These are phyloP conservation scores for Cephus runcator DNA, from an alignment of 2,888 invertebrate genomes.

Conservation along the genomic window DNA sequence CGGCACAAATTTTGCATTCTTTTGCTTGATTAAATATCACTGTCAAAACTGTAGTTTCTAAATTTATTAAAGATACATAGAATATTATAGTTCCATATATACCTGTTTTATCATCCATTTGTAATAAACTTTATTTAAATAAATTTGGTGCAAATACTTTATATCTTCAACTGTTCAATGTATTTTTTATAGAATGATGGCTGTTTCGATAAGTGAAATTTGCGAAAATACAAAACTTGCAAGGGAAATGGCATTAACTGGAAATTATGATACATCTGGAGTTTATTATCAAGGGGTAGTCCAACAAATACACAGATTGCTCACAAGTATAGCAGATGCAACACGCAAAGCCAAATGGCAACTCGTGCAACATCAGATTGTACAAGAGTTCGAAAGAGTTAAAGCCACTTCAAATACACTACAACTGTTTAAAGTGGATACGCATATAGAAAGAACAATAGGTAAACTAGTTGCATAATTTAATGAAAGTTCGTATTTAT, in stretches of 20 bases:
- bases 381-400: conserved; percentile 89
- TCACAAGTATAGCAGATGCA: conserved; percentile 83
- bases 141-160: not conserved
- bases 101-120: not conserved
- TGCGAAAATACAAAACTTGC: conserved; percentile 95
- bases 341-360: conserved; percentile 90
- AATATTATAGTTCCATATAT: not conserved
- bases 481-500: not conserved
- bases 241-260: conserved; percentile 93
- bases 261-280: conserved; percentile 94
- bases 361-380: conserved; percentile 90
- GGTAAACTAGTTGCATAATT: conserved; percentile 40
- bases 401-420: conserved; percentile 83
- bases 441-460: conserved; percentile 68
- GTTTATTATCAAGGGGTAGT: conserved; percentile 94
- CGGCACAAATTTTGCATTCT: not conserved
- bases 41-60: not conserved
- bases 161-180: not conserved
- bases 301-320: conserved; percentile 88
- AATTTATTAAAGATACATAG: not conserved
- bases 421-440: conserved; percentile 79
- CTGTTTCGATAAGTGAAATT: conserved; percentile 89
- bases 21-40: not conserved
- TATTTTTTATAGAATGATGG: conserved; percentile 70
- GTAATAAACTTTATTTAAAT: not conserved